Evolutionary conservation across 2,797 vertebrate species (phyloP), one percentile per base, ranked within the genome.

Genomic region (Mus spretus): DNA sequence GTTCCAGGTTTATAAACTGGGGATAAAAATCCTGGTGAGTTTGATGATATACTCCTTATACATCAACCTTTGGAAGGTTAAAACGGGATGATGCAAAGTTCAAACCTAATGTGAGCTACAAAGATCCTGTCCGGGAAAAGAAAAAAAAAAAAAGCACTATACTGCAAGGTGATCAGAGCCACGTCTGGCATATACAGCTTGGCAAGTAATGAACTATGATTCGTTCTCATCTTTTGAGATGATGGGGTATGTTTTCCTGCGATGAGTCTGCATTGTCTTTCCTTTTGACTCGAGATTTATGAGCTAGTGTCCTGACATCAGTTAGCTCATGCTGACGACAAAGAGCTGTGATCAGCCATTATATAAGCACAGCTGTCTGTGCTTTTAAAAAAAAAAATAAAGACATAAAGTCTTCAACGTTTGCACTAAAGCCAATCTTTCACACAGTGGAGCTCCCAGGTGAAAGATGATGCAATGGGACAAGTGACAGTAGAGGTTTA

Each of bases 311-410:
- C 81, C 44, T 93, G 93, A 94, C 74, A 82, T 59, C 26, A 70
- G 86, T 97, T 92, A 97, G 59, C 92, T 96, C 91, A 94, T 79
- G 94, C 93, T 91, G 92, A 95, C 85, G 89, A 94, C 95, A 47
- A 34, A 93, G 77, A 59, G 59, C 92, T 91, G n/a, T 15, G 31
- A 78, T 89, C 83, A 85, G 80, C 94, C 81, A 55, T 97, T 96
- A 95, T 4, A n/a, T 4, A 44, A 44, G 44, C 44, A 44, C 44
- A 93, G 65, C 96, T 90, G 85, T 96, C 95, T 84, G 67, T 82
- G 31, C 92, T 93, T 70, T 74, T 87, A 70, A 72, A 67, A 67
- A 59, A 34, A 61, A 82, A 94, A 88, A 83, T 14, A 20, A 95
- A 82, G 63, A 94, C 96, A 96, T 95, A 95, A 97, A 91, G 80